Conservation (phyloP, 2,113 vertebrate species). For the Arvicanthis niloticus region DNA sequence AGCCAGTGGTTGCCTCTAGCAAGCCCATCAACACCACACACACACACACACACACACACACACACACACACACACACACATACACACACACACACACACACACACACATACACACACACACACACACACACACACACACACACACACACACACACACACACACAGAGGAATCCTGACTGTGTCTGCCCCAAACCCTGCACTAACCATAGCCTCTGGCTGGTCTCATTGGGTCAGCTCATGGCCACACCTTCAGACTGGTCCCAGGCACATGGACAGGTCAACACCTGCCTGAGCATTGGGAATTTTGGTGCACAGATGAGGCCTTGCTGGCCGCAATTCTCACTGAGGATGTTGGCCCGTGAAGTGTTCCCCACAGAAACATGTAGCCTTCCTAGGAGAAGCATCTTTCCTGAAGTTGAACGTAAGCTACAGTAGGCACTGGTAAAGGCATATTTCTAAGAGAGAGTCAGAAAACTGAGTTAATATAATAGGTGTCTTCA, state of each 20-base stretch:
- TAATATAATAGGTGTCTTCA: neutral
- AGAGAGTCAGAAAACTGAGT: neutral
- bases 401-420: neutral
- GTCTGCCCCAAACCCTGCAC: neutral
- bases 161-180: too few relatives aligned
- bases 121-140: neutral
- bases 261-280: neutral
- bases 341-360: neutral
- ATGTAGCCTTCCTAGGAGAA: too few relatives aligned
- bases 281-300: neutral
- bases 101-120: too few relatives aligned
- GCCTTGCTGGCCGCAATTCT: neutral
- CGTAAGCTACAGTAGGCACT: neutral
- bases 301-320: neutral
- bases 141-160: neutral
- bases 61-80: neutral
- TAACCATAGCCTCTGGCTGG: neutral
- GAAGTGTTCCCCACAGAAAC: neutral
- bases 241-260: neutral
- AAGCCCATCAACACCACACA: neutral
- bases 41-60: neutral
- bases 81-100: too few relatives aligned
- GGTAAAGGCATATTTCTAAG: neutral
- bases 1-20: neutral
- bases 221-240: neutral